Evolutionary conservation across 2,888 invertebrate genomes (phyloP).

Genomic region (Prosapia bicincta): DNA sequence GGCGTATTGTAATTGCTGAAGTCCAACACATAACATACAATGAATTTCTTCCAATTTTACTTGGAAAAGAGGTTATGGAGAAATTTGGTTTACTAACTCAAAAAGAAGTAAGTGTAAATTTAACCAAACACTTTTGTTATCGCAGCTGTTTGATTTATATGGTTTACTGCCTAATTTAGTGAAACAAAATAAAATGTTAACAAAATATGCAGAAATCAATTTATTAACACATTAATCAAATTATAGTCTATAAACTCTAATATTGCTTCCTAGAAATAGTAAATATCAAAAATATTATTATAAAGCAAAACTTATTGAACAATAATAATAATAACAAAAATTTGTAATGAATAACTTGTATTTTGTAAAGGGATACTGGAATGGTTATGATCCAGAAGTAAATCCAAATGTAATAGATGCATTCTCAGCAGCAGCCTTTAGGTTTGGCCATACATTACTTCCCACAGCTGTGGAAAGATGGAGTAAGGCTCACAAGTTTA

Average conservation of each 20-base stretch:
- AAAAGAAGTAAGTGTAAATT: conserved; percentile 59
- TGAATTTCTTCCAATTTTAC: conserved; percentile 82
- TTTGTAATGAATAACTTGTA: no score
- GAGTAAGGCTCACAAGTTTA: conserved; percentile 94
- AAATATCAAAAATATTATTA: no score
- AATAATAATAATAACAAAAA: no score
- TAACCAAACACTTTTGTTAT: no score
- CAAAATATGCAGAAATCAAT: no score
- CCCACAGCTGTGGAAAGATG: conserved; percentile 90
- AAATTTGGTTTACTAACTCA: conserved; percentile 81
- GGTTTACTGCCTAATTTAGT: no score
- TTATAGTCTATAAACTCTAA: no score
- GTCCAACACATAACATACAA: conserved; percentile 89
- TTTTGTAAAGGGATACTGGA: conserved; percentile 74
- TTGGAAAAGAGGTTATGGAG: conserved; percentile 89
- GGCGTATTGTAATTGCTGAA: conserved; percentile 79
- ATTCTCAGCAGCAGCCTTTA: conserved; percentile 88
- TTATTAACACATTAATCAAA: no score
- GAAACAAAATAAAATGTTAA: no score
- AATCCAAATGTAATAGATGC: conserved; percentile 87
- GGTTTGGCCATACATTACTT: conserved; percentile 86
- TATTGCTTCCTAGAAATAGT: no score
- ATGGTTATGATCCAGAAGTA: conserved; percentile 77
- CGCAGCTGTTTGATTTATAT: no score
- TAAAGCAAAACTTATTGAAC: no score